Evolutionary conservation across 2,888 invertebrate genomes (phyloP).

Genomic region (Drosophila histrio): DNA sequence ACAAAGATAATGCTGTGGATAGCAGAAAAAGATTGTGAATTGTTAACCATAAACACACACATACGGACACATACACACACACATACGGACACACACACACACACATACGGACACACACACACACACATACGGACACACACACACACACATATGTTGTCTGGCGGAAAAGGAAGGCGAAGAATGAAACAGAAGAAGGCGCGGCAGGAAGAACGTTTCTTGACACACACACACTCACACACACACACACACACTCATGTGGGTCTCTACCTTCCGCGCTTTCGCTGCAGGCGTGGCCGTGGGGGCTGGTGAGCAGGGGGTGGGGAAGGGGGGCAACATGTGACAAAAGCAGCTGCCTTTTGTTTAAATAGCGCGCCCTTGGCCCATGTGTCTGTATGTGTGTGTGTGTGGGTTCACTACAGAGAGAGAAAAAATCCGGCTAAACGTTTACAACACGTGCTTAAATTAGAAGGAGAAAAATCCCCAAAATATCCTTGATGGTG

Average conservation of each 20-base stretch:
- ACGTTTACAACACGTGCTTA: no score
- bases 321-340: conserved; percentile 54
- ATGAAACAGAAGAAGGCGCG: not conserved
- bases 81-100: conserved; percentile 1
- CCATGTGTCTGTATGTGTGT: conserved; percentile 7
- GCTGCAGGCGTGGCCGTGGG: conserved; percentile 14
- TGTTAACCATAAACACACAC: conserved; percentile 43
- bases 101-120: conserved; percentile 6
- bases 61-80: conserved; percentile 1
- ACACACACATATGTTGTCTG: no score
- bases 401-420: not conserved
- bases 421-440: no score
- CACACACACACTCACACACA: conserved; percentile 33
- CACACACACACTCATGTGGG: conserved; percentile 2
- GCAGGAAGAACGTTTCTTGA: conserved; percentile 28
- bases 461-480: no score
- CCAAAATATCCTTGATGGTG: no score
- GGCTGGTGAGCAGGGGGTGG: no score
- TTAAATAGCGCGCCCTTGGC: conserved; percentile 69
- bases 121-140: conserved; percentile 2
- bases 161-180: not conserved
- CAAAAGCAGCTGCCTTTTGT: conserved; percentile 79
- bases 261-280: conserved; percentile 11
- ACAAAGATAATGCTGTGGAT: conserved; percentile 62
- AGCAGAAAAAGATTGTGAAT: conserved; percentile 56